Conservation (phyloP, 2,797 vertebrate genomes). For the Stomatorhinus walkeri region DNA sequence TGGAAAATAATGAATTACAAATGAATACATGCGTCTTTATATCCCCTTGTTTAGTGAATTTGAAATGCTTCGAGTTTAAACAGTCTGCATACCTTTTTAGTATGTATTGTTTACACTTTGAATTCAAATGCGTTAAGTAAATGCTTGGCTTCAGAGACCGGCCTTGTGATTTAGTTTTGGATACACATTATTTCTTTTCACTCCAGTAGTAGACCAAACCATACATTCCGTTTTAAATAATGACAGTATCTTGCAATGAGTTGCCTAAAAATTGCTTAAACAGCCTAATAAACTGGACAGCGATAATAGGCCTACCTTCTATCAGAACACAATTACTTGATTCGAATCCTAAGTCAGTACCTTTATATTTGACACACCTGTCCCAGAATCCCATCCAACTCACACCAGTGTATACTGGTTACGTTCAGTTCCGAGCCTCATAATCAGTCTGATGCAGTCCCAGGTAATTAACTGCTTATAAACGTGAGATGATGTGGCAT, state of each 20-base stretch:
- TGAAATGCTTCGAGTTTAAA: not conserved
- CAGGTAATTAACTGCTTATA: not conserved
- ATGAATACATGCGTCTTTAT: not conserved
- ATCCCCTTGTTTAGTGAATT: not conserved
- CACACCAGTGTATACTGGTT: not conserved
- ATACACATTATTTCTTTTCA: not conserved
- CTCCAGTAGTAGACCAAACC: not conserved
- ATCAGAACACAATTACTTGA: not conserved
- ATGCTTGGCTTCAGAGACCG: not conserved
- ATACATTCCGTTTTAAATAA: not conserved
- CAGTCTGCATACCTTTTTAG: not conserved
- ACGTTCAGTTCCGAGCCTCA: not conserved
- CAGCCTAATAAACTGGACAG: not conserved
- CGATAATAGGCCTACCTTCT: not conserved
- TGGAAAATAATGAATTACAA: not conserved
- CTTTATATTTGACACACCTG: not conserved
- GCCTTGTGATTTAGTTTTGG: not conserved
- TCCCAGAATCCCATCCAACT: not conserved
- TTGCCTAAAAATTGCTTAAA: not conserved
- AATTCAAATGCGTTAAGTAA: constrained; percentile 7
- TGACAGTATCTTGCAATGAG: not conserved
- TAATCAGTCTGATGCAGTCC: not conserved
- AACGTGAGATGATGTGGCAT: not conserved
- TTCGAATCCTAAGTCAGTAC: not conserved
- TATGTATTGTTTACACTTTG: not conserved